A percentile compares a stretch with the other conserved stretches of the same genome.
These are phyloP conservation scores for Vipera latastei DNA, from an alignment of 2,797 vertebrate species.

Conservation along the genomic window DNA sequence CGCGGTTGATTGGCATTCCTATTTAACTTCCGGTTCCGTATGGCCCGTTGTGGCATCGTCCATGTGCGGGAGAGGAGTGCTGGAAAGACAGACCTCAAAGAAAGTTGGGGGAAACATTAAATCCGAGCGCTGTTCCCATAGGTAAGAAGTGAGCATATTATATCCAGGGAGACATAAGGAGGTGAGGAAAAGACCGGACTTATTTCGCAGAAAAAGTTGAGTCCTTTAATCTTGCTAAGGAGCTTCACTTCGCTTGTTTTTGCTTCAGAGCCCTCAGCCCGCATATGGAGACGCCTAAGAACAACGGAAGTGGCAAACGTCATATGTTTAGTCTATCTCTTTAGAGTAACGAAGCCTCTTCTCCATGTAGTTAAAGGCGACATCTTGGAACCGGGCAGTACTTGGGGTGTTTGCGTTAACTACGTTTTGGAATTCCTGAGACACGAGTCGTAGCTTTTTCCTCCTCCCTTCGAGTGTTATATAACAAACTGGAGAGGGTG, in stretches of 20 bases:
- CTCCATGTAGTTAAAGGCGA: fast-evolving
- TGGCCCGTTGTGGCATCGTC: no score
- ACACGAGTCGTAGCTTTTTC: fast-evolving
- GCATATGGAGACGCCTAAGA: not conserved
- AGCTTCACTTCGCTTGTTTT: not conserved
- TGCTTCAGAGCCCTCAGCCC: not conserved
- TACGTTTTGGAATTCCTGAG: not conserved
- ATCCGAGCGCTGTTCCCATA: not conserved
- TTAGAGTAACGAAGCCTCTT: not conserved
- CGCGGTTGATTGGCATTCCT: no score
- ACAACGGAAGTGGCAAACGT: not conserved
- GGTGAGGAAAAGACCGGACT: not conserved
- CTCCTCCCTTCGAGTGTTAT: fast-evolving
- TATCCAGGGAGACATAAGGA: not conserved
- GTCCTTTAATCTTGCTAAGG: not conserved
- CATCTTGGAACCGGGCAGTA: slow-evolving; percentile 30
- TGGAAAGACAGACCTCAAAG: not conserved
- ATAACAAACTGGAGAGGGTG: not conserved
- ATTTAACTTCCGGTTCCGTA: not conserved
- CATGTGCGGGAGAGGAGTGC: not conserved
- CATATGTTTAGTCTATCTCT: not conserved
- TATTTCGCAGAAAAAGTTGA: not conserved
- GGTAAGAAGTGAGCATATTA: not conserved
- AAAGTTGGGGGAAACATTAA: not conserved
- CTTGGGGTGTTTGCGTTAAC: fast-evolving